A percentile compares a stretch with the other conserved stretches of the same genome.
phyloP scores from a whole-genome alignment of 2,888 invertebrate species.

The Pheosia tremula region DNA sequence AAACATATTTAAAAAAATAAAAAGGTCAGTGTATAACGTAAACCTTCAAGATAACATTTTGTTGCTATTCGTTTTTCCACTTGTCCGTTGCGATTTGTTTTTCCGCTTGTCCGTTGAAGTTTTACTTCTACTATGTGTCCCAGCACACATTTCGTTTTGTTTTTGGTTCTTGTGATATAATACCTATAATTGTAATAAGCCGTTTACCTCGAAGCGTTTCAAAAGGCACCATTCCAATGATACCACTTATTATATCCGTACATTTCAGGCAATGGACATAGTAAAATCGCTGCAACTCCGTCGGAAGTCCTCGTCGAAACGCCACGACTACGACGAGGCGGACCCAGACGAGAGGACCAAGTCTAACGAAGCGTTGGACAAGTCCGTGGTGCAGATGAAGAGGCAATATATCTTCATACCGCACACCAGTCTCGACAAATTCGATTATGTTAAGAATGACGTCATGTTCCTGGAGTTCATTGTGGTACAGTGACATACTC shows the following conservation, averaged over 20 bases:
- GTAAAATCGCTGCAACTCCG: slow-evolving; percentile 84
- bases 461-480: slow-evolving; percentile 86
- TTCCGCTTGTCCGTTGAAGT: too few relatives aligned
- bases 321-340: slow-evolving; percentile 65
- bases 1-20: too few relatives aligned
- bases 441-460: slow-evolving; percentile 85
- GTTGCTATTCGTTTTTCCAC: too few relatives aligned
- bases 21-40: too few relatives aligned
- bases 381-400: slow-evolving; percentile 66
- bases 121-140: too few relatives aligned
- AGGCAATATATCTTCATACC: slow-evolving; percentile 87
- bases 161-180: too few relatives aligned
- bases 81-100: too few relatives aligned
- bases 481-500: slow-evolving; percentile 53
- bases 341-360: slow-evolving; percentile 52
- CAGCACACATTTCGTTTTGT: too few relatives aligned
- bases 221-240: too few relatives aligned
- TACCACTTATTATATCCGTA: neutral
- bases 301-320: slow-evolving; percentile 69
- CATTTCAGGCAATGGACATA: slow-evolving; percentile 84
- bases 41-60: too few relatives aligned
- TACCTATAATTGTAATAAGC: too few relatives aligned
- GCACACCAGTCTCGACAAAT: slow-evolving; percentile 85
- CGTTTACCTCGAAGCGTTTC: too few relatives aligned
- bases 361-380: slow-evolving; percentile 65